Evolutionary conservation across 2,888 invertebrate species (phyloP).

Genomic region (Geophilus truncorum): DNA sequence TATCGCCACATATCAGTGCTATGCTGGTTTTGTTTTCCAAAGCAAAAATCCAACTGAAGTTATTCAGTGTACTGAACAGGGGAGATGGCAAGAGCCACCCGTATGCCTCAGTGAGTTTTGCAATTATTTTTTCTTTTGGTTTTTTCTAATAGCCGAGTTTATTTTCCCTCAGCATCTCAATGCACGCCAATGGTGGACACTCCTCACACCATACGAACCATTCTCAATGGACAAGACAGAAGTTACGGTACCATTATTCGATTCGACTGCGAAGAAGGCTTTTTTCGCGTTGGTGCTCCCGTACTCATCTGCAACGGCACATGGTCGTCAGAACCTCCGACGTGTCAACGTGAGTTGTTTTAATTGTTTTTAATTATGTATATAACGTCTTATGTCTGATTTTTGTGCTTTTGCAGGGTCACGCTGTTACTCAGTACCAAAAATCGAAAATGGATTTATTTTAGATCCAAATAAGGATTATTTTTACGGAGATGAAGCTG

Average conservation of each 20-base stretch:
- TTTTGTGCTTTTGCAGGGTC: conserved; percentile 37
- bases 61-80: conserved; percentile 82
- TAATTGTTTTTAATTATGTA: background rate
- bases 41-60: conserved; percentile 80
- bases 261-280: conserved; percentile 87
- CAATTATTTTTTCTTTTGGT: background rate
- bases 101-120: conserved; percentile 66
- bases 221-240: conserved; percentile 82
- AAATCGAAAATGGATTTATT: conserved; percentile 80
- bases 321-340: conserved; percentile 87
- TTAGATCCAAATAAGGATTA: conserved; percentile 71
- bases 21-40: conserved; percentile 90
- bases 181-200: conserved; percentile 82
- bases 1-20: conserved; percentile 91
- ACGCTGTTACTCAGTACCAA: conserved; percentile 41
- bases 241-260: conserved; percentile 90
- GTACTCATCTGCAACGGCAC: conserved; percentile 89
- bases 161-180: conserved; percentile 65
- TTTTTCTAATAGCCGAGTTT: background rate
- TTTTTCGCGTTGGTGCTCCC: conserved; percentile 79
- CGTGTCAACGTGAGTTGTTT: conserved; percentile 64
- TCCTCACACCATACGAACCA: conserved; percentile 76
- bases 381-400: background rate
- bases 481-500: conserved; percentile 80
- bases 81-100: conserved; percentile 87